phyloP scores from a whole-genome alignment of 2,888 invertebrate genomes.

The Chrysolina americana region DNA sequence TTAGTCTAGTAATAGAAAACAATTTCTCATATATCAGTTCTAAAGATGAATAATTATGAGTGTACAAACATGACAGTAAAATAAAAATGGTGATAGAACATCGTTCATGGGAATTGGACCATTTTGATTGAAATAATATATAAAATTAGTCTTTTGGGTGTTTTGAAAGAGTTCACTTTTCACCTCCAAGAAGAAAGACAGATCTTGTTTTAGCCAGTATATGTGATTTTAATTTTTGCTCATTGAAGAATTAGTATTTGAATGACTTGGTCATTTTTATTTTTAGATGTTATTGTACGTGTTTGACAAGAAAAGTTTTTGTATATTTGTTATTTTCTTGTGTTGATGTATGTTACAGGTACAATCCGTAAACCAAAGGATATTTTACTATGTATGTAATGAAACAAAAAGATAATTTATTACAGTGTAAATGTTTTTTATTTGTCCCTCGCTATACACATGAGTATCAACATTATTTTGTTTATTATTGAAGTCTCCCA shows the following conservation, averaged over 20 bases:
- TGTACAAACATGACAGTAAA: too few relatives aligned
- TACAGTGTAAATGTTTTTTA: slow-evolving; percentile 24
- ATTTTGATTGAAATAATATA: neutral
- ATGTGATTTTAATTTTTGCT: slow-evolving; percentile 11
- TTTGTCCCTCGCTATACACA: neutral
- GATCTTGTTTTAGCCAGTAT: neutral
- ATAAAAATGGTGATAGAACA: too few relatives aligned
- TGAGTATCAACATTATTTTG: too few relatives aligned
- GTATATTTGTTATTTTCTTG: slow-evolving; percentile 18
- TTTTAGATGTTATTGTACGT: slow-evolving; percentile 25
- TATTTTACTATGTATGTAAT: slow-evolving; percentile 29
- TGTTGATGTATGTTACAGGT: slow-evolving; percentile 20
- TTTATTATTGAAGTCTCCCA: neutral
- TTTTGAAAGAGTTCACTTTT: slow-evolving; percentile 1
- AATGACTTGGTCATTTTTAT: slow-evolving; percentile 18
- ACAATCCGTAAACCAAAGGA: slow-evolving; percentile 27
- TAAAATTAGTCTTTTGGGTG: neutral
- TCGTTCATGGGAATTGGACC: too few relatives aligned
- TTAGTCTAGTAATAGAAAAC: too few relatives aligned
- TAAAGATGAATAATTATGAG: too few relatives aligned
- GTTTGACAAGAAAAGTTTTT: slow-evolving; percentile 6
- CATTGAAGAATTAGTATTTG: slow-evolving; percentile 10
- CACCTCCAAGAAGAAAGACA: neutral
- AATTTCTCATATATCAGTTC: too few relatives aligned
- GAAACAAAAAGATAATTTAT: slow-evolving; percentile 49